Percentiles rank a stretch among this genome's conserved stretches.
Evolutionary conservation across 2,888 invertebrate genomes (phyloP).

Genomic region (Unio delphinus): DNA sequence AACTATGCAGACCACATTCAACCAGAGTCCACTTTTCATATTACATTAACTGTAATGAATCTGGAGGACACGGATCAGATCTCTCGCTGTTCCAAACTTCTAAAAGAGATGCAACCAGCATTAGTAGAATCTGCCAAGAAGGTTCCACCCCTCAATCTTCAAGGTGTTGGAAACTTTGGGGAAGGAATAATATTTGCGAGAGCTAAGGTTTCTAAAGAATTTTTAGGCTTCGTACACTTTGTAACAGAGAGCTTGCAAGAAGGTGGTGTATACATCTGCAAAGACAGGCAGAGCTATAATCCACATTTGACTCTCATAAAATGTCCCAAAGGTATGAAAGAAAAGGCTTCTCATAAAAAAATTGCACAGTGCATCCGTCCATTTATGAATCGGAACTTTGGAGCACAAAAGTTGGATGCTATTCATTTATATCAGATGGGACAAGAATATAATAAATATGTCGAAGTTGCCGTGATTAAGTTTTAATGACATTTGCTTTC

Average conservation of each 20-base stretch:
- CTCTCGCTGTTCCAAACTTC: constrained; percentile 40
- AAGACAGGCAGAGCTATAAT: constrained; percentile 67
- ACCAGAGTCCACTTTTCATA: constrained; percentile 62
- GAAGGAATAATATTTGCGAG: constrained; percentile 69
- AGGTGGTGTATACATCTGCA: constrained; percentile 60
- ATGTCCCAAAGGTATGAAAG: no score
- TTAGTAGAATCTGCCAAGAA: constrained; percentile 36
- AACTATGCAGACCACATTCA: constrained; percentile 63
- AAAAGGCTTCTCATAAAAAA: no score
- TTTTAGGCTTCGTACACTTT: constrained; percentile 58
- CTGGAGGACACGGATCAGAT: constrained; percentile 60
- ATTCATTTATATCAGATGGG: no score
- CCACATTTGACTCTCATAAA: constrained; percentile 68
- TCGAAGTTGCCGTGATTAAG: no score
- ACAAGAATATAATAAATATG: no score
- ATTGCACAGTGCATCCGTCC: no score
- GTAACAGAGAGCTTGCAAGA: constrained; percentile 56
- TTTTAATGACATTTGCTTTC: no score
- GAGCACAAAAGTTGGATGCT: no score
- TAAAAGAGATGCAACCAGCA: constrained; percentile 40
- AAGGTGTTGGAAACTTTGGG: constrained; percentile 67
- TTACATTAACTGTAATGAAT: constrained; percentile 69
- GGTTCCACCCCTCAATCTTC: constrained; percentile 45
- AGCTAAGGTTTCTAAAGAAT: constrained; percentile 53
- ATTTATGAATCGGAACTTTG: no score